These are phyloP conservation scores for Archaeoteleia sp. DNA, from an alignment of 2,888 invertebrate species.

Conservation along the genomic window DNA sequence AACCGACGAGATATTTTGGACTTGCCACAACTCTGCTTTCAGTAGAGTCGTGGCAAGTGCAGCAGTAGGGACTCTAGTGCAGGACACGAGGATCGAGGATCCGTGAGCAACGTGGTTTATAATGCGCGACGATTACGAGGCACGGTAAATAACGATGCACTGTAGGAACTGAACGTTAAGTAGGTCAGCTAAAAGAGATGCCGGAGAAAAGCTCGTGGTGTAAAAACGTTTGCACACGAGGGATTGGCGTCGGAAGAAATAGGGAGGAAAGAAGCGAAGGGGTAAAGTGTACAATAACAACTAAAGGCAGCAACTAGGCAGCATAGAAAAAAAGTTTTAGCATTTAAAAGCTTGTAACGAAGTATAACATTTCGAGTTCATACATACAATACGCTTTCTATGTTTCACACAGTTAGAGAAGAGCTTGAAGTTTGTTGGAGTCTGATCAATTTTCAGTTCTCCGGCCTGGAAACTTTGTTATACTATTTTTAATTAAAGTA, in stretches of 20 bases:
- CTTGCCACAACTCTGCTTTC: no score
- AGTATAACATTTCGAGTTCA: constrained; percentile 8
- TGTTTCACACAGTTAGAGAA: constrained; percentile 1
- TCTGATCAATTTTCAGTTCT: no score
- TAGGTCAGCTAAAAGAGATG: constrained; percentile 29
- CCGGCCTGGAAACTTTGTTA: no score
- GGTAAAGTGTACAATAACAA: constrained; percentile 28
- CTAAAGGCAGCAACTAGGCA: constrained; percentile 9
- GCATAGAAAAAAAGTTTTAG: constrained; percentile 7
- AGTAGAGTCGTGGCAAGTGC: no score
- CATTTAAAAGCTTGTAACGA: constrained; percentile 11
- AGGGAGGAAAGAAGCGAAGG: constrained; percentile 14
- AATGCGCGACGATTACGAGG: constrained; percentile 6
- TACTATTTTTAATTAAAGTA: no score
- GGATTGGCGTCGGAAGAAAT: constrained; percentile 16
- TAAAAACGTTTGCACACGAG: constrained; percentile 23
- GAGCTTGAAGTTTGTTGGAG: constrained; percentile 6
- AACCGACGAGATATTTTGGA: no score
- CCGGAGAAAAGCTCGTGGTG: constrained; percentile 22
- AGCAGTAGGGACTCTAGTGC: no score
- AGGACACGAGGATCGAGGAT: no score
- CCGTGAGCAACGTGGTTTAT: constrained; percentile 14
- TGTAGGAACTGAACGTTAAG: constrained; percentile 23
- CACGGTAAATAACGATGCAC: constrained; percentile 28
- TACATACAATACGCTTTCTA: background rate